Conservation (phyloP, 2,113 vertebrate species). For the Calonectris borealis region DNA sequence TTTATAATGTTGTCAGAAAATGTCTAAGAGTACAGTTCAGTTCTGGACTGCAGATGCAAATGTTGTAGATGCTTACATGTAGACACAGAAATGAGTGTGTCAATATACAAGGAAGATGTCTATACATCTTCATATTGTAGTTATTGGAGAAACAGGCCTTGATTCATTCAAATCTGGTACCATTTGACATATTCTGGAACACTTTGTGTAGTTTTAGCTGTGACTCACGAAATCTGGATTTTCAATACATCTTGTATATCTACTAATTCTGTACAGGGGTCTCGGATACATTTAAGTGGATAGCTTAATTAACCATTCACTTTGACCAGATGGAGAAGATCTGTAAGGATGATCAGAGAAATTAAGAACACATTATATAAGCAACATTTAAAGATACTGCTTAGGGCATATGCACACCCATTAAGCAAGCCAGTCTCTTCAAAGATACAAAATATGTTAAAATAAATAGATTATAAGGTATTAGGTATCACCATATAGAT, state of each 20-base stretch:
- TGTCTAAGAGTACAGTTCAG: background rate
- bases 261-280: background rate
- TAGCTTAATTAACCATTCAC: background rate
- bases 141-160: background rate
- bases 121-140: background rate
- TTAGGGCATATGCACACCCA: background rate
- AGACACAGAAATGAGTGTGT: background rate
- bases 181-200: background rate
- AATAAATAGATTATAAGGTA: background rate
- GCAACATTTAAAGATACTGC: background rate
- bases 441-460: background rate
- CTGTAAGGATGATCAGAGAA: background rate
- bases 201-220: background rate
- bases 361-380: background rate
- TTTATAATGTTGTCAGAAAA: background rate
- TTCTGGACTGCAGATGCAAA: background rate
- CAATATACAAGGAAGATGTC: background rate
- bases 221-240: background rate
- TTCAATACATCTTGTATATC: background rate
- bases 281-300: background rate
- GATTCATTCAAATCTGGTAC: background rate
- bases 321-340: background rate
- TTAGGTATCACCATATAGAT: background rate
- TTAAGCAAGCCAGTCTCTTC: background rate
- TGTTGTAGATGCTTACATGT: background rate